Evolutionary conservation across 2,113 vertebrate genomes (phyloP).

Genomic region (Naja naja): DNA sequence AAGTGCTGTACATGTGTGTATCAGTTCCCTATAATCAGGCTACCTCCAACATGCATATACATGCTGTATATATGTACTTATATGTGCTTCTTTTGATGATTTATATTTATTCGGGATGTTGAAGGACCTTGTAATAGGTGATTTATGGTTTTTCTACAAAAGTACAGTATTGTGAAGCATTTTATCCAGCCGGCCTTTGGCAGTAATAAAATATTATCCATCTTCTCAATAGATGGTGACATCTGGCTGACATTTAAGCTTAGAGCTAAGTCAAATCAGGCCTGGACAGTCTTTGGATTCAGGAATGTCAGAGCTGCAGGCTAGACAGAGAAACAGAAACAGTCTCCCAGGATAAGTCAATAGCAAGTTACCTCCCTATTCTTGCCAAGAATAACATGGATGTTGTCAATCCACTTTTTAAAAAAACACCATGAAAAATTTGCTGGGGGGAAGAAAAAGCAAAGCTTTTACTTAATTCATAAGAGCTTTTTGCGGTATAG

Average conservation of each 20-base stretch:
- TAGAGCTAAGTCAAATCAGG: neutral
- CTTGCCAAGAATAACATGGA: neutral
- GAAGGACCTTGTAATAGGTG: neutral
- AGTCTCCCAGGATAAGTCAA: neutral
- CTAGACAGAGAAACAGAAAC: neutral
- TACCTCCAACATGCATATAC: neutral
- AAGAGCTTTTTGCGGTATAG: neutral
- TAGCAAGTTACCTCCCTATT: neutral
- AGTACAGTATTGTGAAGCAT: neutral
- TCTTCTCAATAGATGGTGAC: neutral
- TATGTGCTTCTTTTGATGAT: neutral
- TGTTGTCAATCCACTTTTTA: neutral
- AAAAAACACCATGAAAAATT: neutral
- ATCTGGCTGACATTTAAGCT: neutral
- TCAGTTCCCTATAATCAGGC: neutral
- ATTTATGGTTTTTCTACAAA: neutral
- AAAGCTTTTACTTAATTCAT: neutral
- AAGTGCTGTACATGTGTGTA: neutral
- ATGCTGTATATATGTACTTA: neutral
- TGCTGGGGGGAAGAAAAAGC: neutral
- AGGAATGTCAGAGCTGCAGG: neutral
- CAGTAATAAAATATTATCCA: neutral
- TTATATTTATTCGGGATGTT: neutral
- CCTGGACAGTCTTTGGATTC: neutral
- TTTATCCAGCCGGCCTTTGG: neutral